Evolutionary conservation across 2,888 invertebrate species (phyloP).

Genomic region (Carterocephalus palaemon): DNA sequence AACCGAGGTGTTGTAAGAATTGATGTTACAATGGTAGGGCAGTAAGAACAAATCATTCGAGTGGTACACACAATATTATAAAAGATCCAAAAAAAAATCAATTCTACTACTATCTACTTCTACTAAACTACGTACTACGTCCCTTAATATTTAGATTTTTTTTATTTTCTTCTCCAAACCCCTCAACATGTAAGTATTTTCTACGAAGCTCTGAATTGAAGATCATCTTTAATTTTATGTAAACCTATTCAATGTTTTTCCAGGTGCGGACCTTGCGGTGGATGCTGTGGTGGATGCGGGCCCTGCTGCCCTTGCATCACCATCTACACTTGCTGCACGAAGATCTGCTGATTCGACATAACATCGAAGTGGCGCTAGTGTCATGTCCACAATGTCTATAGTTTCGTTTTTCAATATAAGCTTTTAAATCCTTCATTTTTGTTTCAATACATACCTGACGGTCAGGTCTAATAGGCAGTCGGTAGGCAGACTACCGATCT

Average conservation of each 20-base stretch:
- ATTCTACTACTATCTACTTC: neutral
- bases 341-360: slow-evolving; percentile 53
- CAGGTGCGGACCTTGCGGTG: slow-evolving; percentile 54
- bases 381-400: slow-evolving; percentile 29
- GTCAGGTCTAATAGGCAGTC: too few species aligned
- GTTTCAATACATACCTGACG: too few species aligned
- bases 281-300: slow-evolving; percentile 39
- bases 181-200: slow-evolving; percentile 19
- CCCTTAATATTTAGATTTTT: too few species aligned
- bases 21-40: slow-evolving; percentile 25
- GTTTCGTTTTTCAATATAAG: slow-evolving; percentile 31
- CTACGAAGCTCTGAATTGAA: too few species aligned
- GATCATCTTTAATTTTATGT: too few species aligned
- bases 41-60: slow-evolving; percentile 55
- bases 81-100: slow-evolving; percentile 22
- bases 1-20: slow-evolving; percentile 45
- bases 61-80: slow-evolving; percentile 27
- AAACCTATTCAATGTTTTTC: too few species aligned
- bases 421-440: too few species aligned
- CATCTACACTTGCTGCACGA: slow-evolving; percentile 69
- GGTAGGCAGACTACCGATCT: too few species aligned
- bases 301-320: slow-evolving; percentile 61
- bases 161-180: neutral
- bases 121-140: too few species aligned
- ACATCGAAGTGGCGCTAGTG: slow-evolving; percentile 13